A percentile compares a stretch with the other conserved stretches of the same genome.
These are phyloP conservation scores for Holocentrus rufus DNA, from an alignment of 2,797 vertebrate species.

Conservation along the genomic window DNA sequence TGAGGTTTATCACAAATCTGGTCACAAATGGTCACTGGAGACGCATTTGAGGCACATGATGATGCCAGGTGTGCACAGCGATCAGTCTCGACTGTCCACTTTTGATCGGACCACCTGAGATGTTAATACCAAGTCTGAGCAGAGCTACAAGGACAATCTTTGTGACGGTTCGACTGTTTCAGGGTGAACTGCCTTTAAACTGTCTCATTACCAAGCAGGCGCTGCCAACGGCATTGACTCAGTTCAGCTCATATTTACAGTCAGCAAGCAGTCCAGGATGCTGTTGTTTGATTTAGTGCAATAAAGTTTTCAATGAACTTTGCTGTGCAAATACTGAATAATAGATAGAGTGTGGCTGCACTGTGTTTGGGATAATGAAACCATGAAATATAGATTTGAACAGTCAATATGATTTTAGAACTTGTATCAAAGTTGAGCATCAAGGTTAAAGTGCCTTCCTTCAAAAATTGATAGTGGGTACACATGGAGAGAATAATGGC, in stretches of 20 bases:
- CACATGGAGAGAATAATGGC: conserved; percentile 12
- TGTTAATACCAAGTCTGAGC: too few species aligned
- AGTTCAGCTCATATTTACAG: conserved; percentile 10
- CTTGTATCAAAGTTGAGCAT: background rate
- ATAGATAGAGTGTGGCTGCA: conserved; percentile 5
- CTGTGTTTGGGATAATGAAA: conserved; percentile 18
- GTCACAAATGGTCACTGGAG: too few species aligned
- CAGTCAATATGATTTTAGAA: conserved; percentile 13
- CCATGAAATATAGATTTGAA: conserved; percentile 38
- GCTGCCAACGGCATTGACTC: conserved; percentile 17
- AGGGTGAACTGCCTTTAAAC: background rate
- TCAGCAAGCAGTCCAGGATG: background rate
- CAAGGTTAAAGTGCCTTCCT: conserved; percentile 1
- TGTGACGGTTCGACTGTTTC: conserved; percentile 5
- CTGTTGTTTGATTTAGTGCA: conserved; percentile 17
- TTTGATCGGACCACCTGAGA: too few species aligned
- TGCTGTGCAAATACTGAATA: conserved; percentile 23
- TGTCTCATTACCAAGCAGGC: conserved; percentile 1
- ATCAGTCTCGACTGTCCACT: too few species aligned
- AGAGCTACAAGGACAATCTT: background rate
- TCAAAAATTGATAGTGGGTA: background rate
- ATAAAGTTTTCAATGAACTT: conserved; percentile 10
- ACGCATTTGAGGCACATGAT: too few species aligned
- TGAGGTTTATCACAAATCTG: too few species aligned
- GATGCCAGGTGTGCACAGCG: too few species aligned